Percentiles rank a stretch among this genome's conserved stretches.
Conservation (phyloP, 1,140 invertebrate species). For the Cherax destructor region DNA sequence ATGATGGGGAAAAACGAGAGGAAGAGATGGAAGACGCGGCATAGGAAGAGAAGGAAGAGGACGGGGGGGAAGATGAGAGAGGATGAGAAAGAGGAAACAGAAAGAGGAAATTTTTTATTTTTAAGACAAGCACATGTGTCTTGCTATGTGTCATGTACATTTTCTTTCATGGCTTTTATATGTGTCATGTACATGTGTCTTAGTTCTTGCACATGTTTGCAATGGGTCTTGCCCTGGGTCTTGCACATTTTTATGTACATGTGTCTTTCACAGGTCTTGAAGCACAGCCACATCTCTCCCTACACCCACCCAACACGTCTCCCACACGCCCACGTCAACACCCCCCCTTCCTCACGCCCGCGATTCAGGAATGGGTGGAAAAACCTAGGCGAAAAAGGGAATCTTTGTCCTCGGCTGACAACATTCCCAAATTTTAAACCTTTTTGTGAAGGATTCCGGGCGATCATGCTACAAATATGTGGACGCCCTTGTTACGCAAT, state of each 20-base stretch:
- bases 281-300: too few species aligned
- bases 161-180: too few species aligned
- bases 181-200: too few species aligned
- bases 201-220: too few species aligned
- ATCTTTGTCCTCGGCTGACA: conserved; percentile 33
- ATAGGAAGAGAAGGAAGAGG: neutral
- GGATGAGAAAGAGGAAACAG: neutral
- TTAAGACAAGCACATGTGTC: too few species aligned
- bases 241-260: too few species aligned
- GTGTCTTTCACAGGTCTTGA: too few species aligned
- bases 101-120: neutral
- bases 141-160: too few species aligned
- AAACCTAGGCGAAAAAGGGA: neutral
- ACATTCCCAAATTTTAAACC: conserved; percentile 59
- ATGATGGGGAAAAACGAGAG: neutral
- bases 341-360: neutral
- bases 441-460: conserved; percentile 52
- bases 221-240: too few species aligned
- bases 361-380: neutral
- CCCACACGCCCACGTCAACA: neutral
- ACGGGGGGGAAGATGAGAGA: too few species aligned
- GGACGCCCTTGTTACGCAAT: too few species aligned
- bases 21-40: neutral
- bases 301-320: neutral
- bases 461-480: conserved; percentile 45